These are phyloP conservation scores for Egretta garzetta DNA, from an alignment of 2,113 vertebrate genomes.

Conservation along the genomic window DNA sequence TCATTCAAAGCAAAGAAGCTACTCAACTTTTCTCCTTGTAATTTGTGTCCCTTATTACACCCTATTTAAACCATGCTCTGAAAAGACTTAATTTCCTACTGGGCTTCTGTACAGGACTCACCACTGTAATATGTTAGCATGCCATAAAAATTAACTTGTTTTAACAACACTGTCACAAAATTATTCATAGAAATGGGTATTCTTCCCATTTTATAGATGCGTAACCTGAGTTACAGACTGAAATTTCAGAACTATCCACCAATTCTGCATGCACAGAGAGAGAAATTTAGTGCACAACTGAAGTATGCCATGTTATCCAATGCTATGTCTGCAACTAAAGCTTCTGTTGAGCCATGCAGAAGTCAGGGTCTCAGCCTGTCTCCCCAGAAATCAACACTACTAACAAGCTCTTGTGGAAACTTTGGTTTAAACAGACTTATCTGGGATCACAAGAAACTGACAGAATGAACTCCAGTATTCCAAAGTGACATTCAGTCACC, in stretches of 20 bases:
- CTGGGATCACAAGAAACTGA: not conserved
- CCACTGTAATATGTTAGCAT: fast-evolving
- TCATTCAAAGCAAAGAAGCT: not conserved
- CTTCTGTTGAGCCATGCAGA: not conserved
- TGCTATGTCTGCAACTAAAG: not conserved
- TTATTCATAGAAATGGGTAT: not conserved
- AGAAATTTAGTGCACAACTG: not conserved
- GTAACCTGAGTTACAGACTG: not conserved
- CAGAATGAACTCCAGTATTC: not conserved
- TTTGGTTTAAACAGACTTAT: not conserved
- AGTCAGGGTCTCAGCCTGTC: not conserved
- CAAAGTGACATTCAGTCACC: not conserved
- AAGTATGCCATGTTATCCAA: not conserved
- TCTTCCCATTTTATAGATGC: not conserved
- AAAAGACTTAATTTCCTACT: not conserved
- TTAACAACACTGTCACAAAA: not conserved
- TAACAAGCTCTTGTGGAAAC: not conserved
- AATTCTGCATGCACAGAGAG: not conserved
- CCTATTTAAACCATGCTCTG: not conserved
- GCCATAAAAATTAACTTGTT: not conserved
- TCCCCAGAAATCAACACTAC: not conserved
- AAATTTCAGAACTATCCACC: not conserved
- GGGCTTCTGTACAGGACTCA: not conserved
- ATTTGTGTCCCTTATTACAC: not conserved
- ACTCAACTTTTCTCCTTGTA: not conserved